Evolutionary conservation across 92 coral and sea anemone species (phyloP), one percentile per base, ranked within the genome.

Genomic region (Epizoanthus ramosus): DNA sequence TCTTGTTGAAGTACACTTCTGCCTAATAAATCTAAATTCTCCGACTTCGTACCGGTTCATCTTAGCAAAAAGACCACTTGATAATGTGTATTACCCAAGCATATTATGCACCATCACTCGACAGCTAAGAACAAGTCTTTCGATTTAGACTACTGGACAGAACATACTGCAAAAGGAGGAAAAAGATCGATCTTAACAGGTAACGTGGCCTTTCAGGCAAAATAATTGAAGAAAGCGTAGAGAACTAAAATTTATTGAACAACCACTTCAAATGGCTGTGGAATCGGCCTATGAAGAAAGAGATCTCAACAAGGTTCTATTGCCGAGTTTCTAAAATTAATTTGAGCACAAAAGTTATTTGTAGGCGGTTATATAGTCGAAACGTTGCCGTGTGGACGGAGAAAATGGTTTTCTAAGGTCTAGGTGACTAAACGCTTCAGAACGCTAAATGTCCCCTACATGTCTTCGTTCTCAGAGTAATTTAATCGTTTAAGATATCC

Each of bases 21-120:
- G 18, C 8, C 18, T n/a, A 43, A 43, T 15, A 21, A 8, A 71
- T 28, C 58, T 21, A 23, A 43, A 71, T 18, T 19, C 25, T n/a
- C 71, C 21, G 47, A 66, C 39, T 66, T 66, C 17, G 39, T 13
- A 31, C 71, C 41, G 33, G 18, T 65, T 28, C 35, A 76, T 6
- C 64, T 76, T 76, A 23, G 16, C 24, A 75, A 57, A 57, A 75
- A 75, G 1, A 65, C 71, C 22, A 65, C 71, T 65, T 23, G 8
- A 65, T 65, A 64, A 64, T 50, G 54, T 50, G 54, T 50, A 65
- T 33, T 19, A 15, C 1, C 72, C 39, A 5, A 67, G n/a, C 47
- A 16, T 33, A 15, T 67, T 65, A 9, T 24, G 22, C 43, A 37
- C 43, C 43, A 1, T 6, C 43, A 37, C 43, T 37, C 43, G 43